Base-by-base conservation (phyloP, 2,888 invertebrate species). In the Xylocampa areola region DNA sequence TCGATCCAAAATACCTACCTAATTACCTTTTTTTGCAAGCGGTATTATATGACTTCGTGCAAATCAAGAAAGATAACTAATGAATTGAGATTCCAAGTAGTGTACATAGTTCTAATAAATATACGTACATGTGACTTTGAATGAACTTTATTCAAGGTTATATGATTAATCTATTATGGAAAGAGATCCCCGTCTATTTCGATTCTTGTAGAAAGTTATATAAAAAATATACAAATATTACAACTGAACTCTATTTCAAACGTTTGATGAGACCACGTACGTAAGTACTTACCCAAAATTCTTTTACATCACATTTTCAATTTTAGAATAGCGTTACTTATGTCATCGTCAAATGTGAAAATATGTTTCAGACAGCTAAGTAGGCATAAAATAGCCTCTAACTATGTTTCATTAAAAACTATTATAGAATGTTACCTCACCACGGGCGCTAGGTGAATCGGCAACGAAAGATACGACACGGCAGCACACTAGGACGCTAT, bases 361-460 rank as follows among this genome's bases (percentile, higher is more conserved):
- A 37, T 41, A 40, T 55, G 21, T 49, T 33, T n/a, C 21, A 60
- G 21, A 54, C 25, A 30, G 13, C 3, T 30, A 17, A 11, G 36
- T 51, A 39, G 29, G 16, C 40, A 61, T 43, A 61, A 73, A 62
- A 49, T 54, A 49, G 53, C 59, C 47, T 63, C 54, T 60, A 52
- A 53, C 59, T 49, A 61, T 21, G 52, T 73, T 62, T 68, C 63
- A 70, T 73, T 73, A 69, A 67, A 64, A 67, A 50, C 67, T 73
- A 77, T 75, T 68, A 72, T 62, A 68, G 71, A 51, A 51, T 44
- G 63, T 83, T 81, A 77, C 77, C 76, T 80, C 81, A 81, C 66
- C 55, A 55, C 48, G 25, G 54, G 71, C 48, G 72, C 68, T 62
- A 70, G 59, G 52, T 41, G 76, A 79, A 75, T 73, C 66, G 68